Evolutionary conservation across 2,113 vertebrate species (phyloP), one percentile per base, ranked within the genome.

Genomic region (Microcebus jonahi): DNA sequence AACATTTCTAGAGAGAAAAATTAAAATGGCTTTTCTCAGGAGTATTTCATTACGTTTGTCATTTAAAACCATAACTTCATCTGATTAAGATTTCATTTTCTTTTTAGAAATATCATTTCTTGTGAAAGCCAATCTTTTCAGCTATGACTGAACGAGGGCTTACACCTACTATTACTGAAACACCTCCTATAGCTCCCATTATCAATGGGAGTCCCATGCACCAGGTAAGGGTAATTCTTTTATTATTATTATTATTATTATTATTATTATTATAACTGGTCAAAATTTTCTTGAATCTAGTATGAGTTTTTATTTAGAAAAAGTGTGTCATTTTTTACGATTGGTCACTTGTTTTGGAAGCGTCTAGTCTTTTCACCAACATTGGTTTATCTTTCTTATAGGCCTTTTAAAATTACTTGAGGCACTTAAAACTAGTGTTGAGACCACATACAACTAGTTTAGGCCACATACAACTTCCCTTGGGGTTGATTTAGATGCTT

Each of bases 61-160:
- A 45, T 89, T 96, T 76, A 48, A 90, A 86, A 94, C 50, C 27
- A 77, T 67, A 45, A 63, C 31, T 87, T 82, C 39, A 86, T 87
- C 70, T 90, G 34, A 86, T 86, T 94, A 93, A 90, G 42, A 23
- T 76, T 88, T 91, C n/a, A 82, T 71, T 94, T 84, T 57, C 36
- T 96, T 59, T 68, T 70, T 92, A 96, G 85, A 96, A 92, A 48
- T 15, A 76, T 59, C 59, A 89, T 39, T 86, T 89, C 75, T 36
- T n/a, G 97, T 97, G 97, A 98, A 96, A 96, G 97, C 70, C 82
- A 97, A 97, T 98, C 96, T 94, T 97, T 98, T 95, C 97, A 97
- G 98, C 98, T 97, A 99, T 99, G 98, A 98, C 98, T 92, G 99
- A 99, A 90, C 98, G 99, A 98, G 98, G 98, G 98, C 97, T 98